Percentiles rank a stretch among this genome's conserved stretches.
These are phyloP conservation scores for Bombus sylvicola DNA, from an alignment of 1,140 invertebrate species.

Conservation along the genomic window DNA sequence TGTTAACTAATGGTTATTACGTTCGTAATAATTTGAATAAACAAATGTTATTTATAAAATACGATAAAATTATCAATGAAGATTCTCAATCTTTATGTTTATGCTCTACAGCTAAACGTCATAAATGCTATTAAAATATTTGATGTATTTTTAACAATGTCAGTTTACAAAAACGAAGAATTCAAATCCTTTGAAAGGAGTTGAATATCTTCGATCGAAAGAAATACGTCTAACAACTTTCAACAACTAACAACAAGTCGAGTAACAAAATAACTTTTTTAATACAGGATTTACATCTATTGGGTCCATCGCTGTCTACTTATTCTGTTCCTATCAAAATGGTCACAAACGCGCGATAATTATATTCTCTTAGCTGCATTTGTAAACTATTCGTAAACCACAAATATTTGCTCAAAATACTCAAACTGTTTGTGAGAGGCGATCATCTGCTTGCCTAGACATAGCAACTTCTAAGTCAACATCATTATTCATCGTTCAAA, in stretches of 20 bases:
- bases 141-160: neutral
- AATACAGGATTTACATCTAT: neutral
- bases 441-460: constrained; percentile 49
- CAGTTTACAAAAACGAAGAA: too few relatives aligned
- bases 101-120: too few relatives aligned
- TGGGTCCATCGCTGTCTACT: neutral
- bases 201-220: neutral
- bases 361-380: constrained; percentile 18
- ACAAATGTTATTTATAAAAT: too few relatives aligned
- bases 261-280: neutral
- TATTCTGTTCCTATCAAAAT: constrained; percentile 19
- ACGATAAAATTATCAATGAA: too few relatives aligned
- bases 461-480: constrained; percentile 45
- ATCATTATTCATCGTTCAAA: constrained; percentile 55
- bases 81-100: too few relatives aligned
- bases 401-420: constrained; percentile 47
- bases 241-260: neutral
- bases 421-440: constrained; percentile 32
- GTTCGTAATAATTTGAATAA: too few relatives aligned
- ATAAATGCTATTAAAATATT: neutral
- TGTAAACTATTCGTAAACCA: constrained; percentile 36
- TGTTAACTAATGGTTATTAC: too few relatives aligned
- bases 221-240: too few relatives aligned
- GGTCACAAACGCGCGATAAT: constrained; percentile 20
- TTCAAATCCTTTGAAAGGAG: neutral